A percentile compares a stretch with the other conserved stretches of the same genome.
phyloP scores from a whole-genome alignment of 2,797 vertebrate species.

The Harpagifer antarcticus region DNA sequence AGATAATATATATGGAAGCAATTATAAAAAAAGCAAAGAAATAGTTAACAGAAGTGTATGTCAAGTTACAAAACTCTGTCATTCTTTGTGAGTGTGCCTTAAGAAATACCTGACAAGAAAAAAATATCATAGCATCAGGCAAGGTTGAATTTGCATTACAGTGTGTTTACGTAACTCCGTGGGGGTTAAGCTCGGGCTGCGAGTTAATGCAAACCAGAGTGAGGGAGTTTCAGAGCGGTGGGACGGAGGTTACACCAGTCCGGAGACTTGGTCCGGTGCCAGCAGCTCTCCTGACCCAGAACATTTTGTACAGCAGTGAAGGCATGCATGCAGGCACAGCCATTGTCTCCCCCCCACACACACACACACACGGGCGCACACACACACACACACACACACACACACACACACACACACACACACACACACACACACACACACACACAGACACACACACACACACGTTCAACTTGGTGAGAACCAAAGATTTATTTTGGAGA shows the following conservation, averaged over 20 bases:
- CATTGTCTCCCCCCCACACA: conserved; percentile 50
- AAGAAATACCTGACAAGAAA: no score
- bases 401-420: neutral
- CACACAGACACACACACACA: neutral
- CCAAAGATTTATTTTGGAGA: conserved; percentile 10
- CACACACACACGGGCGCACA: neutral
- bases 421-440: conserved; percentile 16
- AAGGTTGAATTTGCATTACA: conserved; percentile 12
- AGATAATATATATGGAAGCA: neutral
- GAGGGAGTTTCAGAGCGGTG: conserved; percentile 35
- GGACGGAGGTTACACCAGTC: conserved; percentile 68
- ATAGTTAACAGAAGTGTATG: neutral
- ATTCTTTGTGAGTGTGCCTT: no score
- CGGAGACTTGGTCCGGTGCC: conserved; percentile 66
- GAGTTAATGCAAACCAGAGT: conserved; percentile 29
- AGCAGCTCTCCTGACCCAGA: conserved; percentile 77
- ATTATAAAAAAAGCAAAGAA: neutral
- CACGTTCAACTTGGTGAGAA: no score
- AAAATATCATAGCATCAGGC: neutral
- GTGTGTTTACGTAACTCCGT: conserved; percentile 13
- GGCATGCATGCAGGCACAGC: conserved; percentile 44
- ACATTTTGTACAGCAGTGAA: conserved; percentile 74
- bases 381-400: neutral
- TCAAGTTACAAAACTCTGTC: no score
- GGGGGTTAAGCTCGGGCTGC: conserved; percentile 24